These are phyloP conservation scores for Merluccius polli DNA, from an alignment of 2,797 vertebrate species.

Conservation along the genomic window DNA sequence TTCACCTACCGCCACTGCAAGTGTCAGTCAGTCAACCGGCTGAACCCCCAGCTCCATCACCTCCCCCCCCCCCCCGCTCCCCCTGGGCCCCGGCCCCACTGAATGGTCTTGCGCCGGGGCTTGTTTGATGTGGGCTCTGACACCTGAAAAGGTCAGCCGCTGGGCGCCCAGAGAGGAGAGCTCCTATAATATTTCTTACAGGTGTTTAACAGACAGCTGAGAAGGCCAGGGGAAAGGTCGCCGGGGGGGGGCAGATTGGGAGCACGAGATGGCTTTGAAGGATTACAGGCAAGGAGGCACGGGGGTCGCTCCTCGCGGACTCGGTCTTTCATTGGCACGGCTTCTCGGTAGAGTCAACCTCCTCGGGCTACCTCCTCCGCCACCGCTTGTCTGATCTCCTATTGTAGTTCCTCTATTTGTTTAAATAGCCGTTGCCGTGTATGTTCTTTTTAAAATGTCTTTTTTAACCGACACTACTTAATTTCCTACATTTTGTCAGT, in stretches of 20 bases:
- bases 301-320: slow-evolving; percentile 13
- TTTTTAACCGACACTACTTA: too few species aligned
- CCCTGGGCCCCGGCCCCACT: slow-evolving; percentile 33
- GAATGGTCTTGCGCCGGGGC: slow-evolving; percentile 63
- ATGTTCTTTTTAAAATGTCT: too few species aligned
- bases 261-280: slow-evolving; percentile 60
- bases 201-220: slow-evolving; percentile 70
- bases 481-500: not conserved
- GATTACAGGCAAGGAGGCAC: slow-evolving; percentile 48
- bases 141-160: slow-evolving; percentile 73
- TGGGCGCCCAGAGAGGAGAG: slow-evolving; percentile 59
- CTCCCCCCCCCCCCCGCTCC: too few species aligned
- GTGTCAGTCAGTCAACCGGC: slow-evolving; percentile 65
- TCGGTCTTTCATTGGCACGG: slow-evolving; percentile 52
- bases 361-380: not conserved
- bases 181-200: slow-evolving; percentile 70
- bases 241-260: slow-evolving; percentile 45
- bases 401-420: not conserved
- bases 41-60: slow-evolving; percentile 24
- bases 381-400: not conserved
- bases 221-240: slow-evolving; percentile 64
- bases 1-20: slow-evolving; percentile 54
- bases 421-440: not conserved
- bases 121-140: slow-evolving; percentile 72
- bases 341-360: slow-evolving; percentile 21